phyloP scores from a whole-genome alignment of 2,797 vertebrate genomes.

The Acrossocheilus fasciatus region DNA sequence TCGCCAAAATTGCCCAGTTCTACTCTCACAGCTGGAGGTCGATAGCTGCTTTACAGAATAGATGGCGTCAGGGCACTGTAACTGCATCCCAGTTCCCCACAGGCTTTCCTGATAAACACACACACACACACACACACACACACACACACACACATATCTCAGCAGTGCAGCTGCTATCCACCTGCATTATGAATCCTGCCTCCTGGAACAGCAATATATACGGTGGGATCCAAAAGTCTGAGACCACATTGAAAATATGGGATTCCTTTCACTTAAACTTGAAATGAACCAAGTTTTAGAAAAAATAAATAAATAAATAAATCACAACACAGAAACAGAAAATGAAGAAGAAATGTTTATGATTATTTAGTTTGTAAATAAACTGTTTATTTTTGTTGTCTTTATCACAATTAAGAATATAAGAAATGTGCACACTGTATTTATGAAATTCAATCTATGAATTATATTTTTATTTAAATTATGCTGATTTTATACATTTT shows the following conservation, averaged over 20 bases:
- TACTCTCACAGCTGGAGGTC: slow-evolving; percentile 36
- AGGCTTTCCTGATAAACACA: slow-evolving; percentile 8
- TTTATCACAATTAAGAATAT: not conserved
- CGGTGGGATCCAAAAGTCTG: slow-evolving; percentile 1
- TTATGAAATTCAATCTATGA: not conserved
- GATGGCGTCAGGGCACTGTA: slow-evolving; percentile 30
- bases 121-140: slow-evolving; percentile 14
- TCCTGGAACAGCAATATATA: not conserved
- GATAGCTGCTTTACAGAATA: slow-evolving; percentile 37
- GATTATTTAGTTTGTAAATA: not conserved
- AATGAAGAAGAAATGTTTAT: not conserved
- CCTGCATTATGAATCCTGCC: not conserved
- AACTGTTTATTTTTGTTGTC: not conserved
- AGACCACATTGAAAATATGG: not conserved
- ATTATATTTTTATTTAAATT: not conserved
- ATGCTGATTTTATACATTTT: not conserved
- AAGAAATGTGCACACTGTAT: not conserved
- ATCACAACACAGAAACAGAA: not conserved
- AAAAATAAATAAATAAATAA: not conserved
- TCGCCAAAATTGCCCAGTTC: slow-evolving; percentile 44
- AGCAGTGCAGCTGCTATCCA: slow-evolving; percentile 23
- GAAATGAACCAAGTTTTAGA: not conserved
- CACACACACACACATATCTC: not conserved
- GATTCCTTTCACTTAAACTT: not conserved
- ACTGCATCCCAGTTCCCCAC: slow-evolving; percentile 17